A percentile compares a stretch with the other conserved stretches of the same genome.
Evolutionary conservation across 2,888 invertebrate genomes (phyloP).

Genomic region (Thera britannica): DNA sequence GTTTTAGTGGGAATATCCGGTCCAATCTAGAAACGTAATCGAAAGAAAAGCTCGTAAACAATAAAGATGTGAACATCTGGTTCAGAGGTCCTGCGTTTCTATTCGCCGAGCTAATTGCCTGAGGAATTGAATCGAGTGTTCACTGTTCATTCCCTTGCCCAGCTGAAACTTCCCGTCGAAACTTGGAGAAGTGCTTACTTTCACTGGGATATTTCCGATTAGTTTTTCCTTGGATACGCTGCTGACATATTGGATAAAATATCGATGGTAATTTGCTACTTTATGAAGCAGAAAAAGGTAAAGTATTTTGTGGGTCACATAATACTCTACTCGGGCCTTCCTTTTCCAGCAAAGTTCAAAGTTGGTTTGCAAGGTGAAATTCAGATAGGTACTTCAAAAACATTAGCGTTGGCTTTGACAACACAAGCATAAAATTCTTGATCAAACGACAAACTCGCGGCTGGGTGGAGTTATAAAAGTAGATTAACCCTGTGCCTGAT

Average conservation of each 20-base stretch:
- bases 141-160: constrained; percentile 36
- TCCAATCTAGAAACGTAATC: constrained; percentile 11
- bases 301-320: too few relatives aligned
- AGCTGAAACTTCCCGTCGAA: constrained; percentile 18
- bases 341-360: too few relatives aligned
- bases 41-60: constrained; percentile 15
- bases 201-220: constrained; percentile 20
- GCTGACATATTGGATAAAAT: constrained; percentile 7
- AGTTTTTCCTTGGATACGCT: constrained; percentile 16
- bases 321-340: too few relatives aligned
- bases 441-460: constrained; percentile 37
- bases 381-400: constrained; percentile 16
- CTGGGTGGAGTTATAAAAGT: constrained; percentile 42
- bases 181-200: constrained; percentile 11
- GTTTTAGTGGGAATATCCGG: constrained; percentile 8
- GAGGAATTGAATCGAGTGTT: constrained; percentile 45
- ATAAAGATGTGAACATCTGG: constrained; percentile 17
- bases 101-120: constrained; percentile 45
- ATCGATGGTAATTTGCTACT: neutral
- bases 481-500: constrained; percentile 46
- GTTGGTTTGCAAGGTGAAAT: neutral
- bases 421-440: constrained; percentile 39
- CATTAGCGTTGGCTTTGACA: constrained; percentile 31
- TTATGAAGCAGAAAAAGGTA: neutral
- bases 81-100: constrained; percentile 28